Evolutionary conservation across 2,797 vertebrate genomes (phyloP).

Genomic region (Botia kubotai): DNA sequence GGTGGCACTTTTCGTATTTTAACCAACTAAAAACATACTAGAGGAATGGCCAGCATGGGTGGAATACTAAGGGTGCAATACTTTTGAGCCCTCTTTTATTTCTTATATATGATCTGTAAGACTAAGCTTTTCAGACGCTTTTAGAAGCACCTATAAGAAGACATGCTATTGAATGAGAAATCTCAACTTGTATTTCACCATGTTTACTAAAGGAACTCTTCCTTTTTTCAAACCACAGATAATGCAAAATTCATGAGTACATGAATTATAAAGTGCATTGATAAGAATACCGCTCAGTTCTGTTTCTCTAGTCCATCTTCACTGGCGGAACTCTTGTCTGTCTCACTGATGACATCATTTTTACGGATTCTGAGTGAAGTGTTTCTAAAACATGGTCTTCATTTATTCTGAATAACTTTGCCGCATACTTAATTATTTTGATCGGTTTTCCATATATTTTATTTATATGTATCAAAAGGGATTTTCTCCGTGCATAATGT

Average conservation of each 20-base stretch:
- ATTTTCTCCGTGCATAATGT: neutral
- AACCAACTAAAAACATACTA: neutral
- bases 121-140: constrained; percentile 11
- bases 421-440: neutral
- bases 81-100: neutral
- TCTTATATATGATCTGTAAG: neutral
- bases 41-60: neutral
- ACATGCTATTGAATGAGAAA: constrained; percentile 19
- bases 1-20: no score
- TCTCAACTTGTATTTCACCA: constrained; percentile 8
- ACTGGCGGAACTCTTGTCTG: constrained; percentile 13
- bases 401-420: neutral
- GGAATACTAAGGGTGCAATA: neutral
- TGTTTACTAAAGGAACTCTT: constrained; percentile 27
- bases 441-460: neutral
- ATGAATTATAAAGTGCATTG: constrained; percentile 47
- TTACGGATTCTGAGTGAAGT: neutral
- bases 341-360: constrained; percentile 21
- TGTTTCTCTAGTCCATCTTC: constrained; percentile 29
- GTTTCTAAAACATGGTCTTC: neutral
- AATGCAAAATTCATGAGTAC: constrained; percentile 48
- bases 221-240: constrained; percentile 16
- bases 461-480: neutral
- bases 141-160: constrained; percentile 26
- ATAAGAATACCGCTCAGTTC: constrained; percentile 33